phyloP scores from a whole-genome alignment of 2,888 invertebrate genomes.

The Phlogophora meticulosa region DNA sequence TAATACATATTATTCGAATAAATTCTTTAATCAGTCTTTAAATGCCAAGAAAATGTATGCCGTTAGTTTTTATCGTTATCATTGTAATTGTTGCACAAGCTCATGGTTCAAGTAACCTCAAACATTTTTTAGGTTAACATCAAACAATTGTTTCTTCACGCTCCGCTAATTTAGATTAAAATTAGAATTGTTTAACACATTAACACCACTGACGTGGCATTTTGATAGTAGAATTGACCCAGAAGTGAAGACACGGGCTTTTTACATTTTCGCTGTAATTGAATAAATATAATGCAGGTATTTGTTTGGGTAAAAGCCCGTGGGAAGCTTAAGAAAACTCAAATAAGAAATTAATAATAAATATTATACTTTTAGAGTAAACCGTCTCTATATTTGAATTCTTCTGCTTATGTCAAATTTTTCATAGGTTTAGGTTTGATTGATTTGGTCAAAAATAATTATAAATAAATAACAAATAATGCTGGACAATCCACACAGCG shows the following conservation, averaged over 20 bases:
- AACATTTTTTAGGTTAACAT: constrained; percentile 60
- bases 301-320: constrained; percentile 1
- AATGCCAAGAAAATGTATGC: constrained; percentile 9
- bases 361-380: neutral
- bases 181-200: constrained; percentile 70
- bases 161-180: constrained; percentile 67
- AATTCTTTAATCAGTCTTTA: neutral
- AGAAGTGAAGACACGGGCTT: constrained; percentile 44
- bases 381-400: too few relatives aligned
- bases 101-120: constrained; percentile 55
- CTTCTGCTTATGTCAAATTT: neutral
- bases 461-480: too few relatives aligned
- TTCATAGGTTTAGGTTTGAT: neutral
- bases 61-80: constrained; percentile 46
- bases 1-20: too few relatives aligned
- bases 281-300: neutral
- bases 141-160: constrained; percentile 69
- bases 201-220: constrained; percentile 63
- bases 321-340: neutral
- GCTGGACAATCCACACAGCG: too few relatives aligned
- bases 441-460: too few relatives aligned
- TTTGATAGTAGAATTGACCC: constrained; percentile 62
- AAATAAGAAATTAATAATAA: constrained; percentile 6
- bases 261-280: constrained; percentile 38
- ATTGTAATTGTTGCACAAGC: constrained; percentile 57